Conservation (phyloP, 30 jellyfish, hydroid and myxozoan genomes). For the Rhopilema esculentum region DNA sequence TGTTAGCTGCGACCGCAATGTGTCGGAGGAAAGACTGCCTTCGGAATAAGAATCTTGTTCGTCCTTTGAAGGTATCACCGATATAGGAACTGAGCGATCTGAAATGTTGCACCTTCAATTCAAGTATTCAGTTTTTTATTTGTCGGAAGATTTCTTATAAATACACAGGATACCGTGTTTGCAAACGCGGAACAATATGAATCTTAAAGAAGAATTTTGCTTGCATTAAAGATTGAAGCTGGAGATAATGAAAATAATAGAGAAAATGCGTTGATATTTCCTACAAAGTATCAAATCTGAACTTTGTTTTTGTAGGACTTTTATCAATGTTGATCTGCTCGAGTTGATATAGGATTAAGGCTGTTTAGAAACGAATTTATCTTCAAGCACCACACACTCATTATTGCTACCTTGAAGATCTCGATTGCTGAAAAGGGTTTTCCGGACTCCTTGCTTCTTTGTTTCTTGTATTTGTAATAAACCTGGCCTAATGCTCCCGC, state of each 20-base stretch:
- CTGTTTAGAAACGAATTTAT: background rate
- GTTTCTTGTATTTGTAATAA: background rate
- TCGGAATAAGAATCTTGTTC: background rate
- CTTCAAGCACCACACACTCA: background rate
- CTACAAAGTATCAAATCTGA: conserved; percentile 29
- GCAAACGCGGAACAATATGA: conserved; percentile 38
- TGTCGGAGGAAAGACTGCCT: conserved; percentile 37
- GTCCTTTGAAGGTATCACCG: conserved; percentile 49
- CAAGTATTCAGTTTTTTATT: conserved; percentile 20
- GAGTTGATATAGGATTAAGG: background rate
- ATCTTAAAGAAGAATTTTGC: conserved; percentile 45
- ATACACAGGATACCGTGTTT: conserved; percentile 71
- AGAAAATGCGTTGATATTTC: conserved; percentile 26
- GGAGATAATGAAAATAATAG: conserved; percentile 38
- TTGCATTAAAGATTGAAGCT: conserved; percentile 46
- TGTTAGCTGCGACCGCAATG: conserved; percentile 37
- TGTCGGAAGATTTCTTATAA: conserved; percentile 33
- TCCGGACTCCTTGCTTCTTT: background rate
- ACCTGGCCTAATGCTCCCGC: background rate
- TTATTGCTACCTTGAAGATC: background rate
- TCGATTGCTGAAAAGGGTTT: background rate
- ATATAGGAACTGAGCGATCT: conserved; percentile 37
- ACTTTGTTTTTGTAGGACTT: conserved; percentile 39
- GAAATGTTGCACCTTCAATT: conserved; percentile 70
- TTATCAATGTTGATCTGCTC: background rate